phyloP scores from a whole-genome alignment of 2,797 vertebrate species.

The Lophotriccus pileatus region DNA sequence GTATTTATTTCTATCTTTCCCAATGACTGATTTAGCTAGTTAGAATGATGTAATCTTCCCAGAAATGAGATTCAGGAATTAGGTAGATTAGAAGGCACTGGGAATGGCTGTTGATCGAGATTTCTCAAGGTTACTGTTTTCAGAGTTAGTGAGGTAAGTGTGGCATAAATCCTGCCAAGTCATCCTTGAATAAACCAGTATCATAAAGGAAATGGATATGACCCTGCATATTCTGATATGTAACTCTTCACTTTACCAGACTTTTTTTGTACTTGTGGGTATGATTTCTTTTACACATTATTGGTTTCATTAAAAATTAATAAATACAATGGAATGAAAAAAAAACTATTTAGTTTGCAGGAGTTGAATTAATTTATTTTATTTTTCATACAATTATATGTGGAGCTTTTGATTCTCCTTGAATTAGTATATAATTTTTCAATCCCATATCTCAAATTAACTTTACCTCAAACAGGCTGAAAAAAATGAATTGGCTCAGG shows the following conservation, averaged over 20 bases:
- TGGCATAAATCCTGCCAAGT: not conserved
- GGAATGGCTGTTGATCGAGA: not conserved
- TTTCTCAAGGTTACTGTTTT: not conserved
- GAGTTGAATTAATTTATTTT: not conserved
- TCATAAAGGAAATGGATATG: not conserved
- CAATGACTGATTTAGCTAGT: not conserved
- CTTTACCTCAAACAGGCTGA: not conserved
- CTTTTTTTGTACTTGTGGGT: not conserved
- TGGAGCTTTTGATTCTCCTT: not conserved
- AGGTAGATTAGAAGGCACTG: not conserved
- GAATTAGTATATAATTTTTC: not conserved
- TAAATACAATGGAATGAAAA: not conserved
- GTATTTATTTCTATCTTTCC: not conserved
- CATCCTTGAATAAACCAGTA: not conserved
- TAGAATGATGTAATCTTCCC: accelerated
- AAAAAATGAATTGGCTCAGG: not conserved
- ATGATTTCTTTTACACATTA: not conserved
- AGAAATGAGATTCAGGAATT: not conserved
- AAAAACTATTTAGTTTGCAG: not conserved
- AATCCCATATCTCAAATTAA: not conserved
- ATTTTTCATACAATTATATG: not conserved
- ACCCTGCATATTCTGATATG: not conserved
- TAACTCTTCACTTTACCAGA: not conserved
- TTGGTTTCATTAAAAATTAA: not conserved
- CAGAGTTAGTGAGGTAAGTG: not conserved